Base-by-base conservation (phyloP, 2,888 invertebrate species). In the Petrophora chlorosata region DNA sequence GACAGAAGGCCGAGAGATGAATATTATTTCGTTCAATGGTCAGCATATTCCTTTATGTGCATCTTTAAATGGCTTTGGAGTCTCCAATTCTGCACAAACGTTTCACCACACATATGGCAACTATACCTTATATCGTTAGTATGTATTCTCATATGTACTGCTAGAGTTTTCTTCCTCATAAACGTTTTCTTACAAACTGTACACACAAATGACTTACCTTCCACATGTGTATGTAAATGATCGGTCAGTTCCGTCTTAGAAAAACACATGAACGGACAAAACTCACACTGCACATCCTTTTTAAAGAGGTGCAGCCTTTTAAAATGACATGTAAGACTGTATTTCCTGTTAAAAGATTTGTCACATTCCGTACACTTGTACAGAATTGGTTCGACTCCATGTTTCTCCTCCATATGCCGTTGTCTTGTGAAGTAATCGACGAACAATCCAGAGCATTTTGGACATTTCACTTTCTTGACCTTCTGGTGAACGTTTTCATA, bases 361-460 rank as follows among this genome's bases (percentile, higher is more conserved):
- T 81, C 79, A 17, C 82, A 82, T 0, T 84, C 84, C 17, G 82
- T 85, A n/a, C 87, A 87, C 9, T 68, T 79, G 33, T 86, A 87
- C 1, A 67, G 54, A 0, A 86, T 39, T 0, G 84, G 82, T 0
- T 79, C 74, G 0, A 78, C 68, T 0, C 85, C 85, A 4, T 87
- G 87, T 0, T 61, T 63, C 19, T 76, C 73, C 0, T 82, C 84
- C 72, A 85, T 73, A 52, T 86, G 87, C 4, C 80, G 78, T 38
- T 86, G 85, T 3, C 84, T 58, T 1, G 73, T 56, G 36, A 84
- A 85, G 33, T 85, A 86, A 9, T 86, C 85, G 0, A 73, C 63
- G 28, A 87, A 87, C 0, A 81, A 56, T 12, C 82, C 84, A 0
- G 77, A 73, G 48, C 87, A 87, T 9, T 81, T 79, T 0, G 79